Evolutionary conservation across 2,888 invertebrate species (phyloP), one percentile per base, ranked within the genome.

Genomic region (Seira sanloemensis): DNA sequence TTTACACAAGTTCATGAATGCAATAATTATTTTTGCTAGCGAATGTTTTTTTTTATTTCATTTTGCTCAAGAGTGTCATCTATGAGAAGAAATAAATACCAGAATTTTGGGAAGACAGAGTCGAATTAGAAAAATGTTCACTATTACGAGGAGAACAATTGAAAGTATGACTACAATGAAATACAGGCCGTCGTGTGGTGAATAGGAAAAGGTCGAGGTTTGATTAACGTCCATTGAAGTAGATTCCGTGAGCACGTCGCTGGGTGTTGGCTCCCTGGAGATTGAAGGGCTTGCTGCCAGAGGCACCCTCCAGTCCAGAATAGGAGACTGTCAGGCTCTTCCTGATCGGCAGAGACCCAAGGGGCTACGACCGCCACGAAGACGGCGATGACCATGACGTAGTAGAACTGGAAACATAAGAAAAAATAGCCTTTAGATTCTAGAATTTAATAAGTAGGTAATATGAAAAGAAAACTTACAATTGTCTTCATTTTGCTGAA

Each of bases 191-290:
- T n/a, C n/a, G n/a, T n/a, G n/a, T n/a, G n/a, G n/a, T n/a, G n/a
- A n/a, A n/a, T n/a, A n/a, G n/a, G n/a, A n/a, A n/a, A n/a, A n/a
- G n/a, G n/a, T n/a, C n/a, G n/a, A n/a, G n/a, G n/a, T n/a, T n/a
- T n/a, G n/a, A n/a, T 83, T 86, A 85, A 80, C 86, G 86, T 83
- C 88, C 88, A 67, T 88, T 88, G 84, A 88, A 88, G 74, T 87
- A 87, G 80, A 88, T 87, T 78, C 87, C 87, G 68, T 87, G 86
- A 23, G 86, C 86, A 19, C 87, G 72, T 54, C 87, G 73, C 68
- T 87, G 19, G 19, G 4, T 58, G 5, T n/a, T 19, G 2, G 19
- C n/a, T 26, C 82, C 62, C 76, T 88, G 88, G 65, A 88, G 86
- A 46, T 88, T 88, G 86, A 88, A 88, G 50, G 88, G 88, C 54